These are phyloP conservation scores for Camponotus vicinus DNA, from an alignment of 1,140 invertebrate genomes.

Conservation along the genomic window DNA sequence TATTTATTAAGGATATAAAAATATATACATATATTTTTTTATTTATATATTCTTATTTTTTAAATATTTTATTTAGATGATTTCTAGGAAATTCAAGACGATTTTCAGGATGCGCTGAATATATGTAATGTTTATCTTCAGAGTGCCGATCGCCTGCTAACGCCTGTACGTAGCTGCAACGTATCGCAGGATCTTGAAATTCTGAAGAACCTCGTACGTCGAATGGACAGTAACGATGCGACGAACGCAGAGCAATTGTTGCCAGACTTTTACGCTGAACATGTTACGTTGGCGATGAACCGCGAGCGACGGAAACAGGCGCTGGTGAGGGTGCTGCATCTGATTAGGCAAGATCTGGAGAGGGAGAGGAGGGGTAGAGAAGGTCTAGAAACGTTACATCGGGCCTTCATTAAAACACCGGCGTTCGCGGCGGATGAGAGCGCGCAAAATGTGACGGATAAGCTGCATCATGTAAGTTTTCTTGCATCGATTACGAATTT, in stretches of 20 bases:
- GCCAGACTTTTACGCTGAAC: slow-evolving; percentile 98
- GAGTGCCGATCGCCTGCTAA: slow-evolving; percentile 90
- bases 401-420: slow-evolving; percentile 96
- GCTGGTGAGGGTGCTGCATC: slow-evolving; percentile 92
- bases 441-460: slow-evolving; percentile 96
- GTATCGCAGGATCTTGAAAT: slow-evolving; percentile 91
- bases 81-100: no score
- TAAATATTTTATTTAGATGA: no score
- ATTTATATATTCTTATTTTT: no score
- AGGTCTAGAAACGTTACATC: slow-evolving; percentile 95
- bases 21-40: no score
- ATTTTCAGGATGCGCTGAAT: neutral
- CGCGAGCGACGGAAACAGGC: slow-evolving; percentile 93
- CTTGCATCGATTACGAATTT: neutral
- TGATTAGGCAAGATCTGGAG: slow-evolving; percentile 94
- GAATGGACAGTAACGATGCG: slow-evolving; percentile 82
- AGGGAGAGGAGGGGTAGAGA: slow-evolving; percentile 94
- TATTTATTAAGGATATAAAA: no score
- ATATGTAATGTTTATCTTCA: slow-evolving; percentile 79
- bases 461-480: slow-evolving; percentile 94
- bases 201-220: slow-evolving; percentile 88
- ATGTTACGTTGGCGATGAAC: slow-evolving; percentile 97
- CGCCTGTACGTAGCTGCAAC: slow-evolving; percentile 90
- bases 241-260: slow-evolving; percentile 91
- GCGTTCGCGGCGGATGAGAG: slow-evolving; percentile 96